Conservation (phyloP, 2,888 invertebrate genomes). For the Pseudolycoriella hygida region DNA sequence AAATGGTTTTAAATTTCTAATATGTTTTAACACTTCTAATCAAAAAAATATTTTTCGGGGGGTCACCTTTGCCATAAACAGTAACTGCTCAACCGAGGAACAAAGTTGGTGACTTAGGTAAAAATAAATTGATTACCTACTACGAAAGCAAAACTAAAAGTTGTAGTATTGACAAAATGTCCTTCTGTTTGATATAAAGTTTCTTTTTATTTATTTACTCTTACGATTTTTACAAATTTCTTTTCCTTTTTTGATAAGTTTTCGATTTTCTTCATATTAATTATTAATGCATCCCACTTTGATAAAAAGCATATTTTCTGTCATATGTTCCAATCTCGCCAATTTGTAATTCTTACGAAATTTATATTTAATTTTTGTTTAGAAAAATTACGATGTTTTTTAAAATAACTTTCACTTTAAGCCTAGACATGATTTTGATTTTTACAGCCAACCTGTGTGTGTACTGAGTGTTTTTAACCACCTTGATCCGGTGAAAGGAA, state of each 20-base stretch:
- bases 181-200: not conserved
- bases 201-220: not conserved
- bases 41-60: not conserved
- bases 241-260: not conserved
- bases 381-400: no score
- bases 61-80: conserved; percentile 16
- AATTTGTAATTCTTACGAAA: no score
- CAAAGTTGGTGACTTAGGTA: conserved; percentile 53
- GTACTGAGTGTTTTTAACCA: no score
- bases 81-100: conserved; percentile 53
- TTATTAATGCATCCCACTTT: no score
- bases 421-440: no score
- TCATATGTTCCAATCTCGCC: no score
- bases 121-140: conserved; percentile 19
- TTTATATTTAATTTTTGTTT: no score
- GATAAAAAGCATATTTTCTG: no score
- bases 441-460: no score
- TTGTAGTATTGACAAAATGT: not conserved
- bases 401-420: no score
- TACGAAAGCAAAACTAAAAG: not conserved
- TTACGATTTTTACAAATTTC: not conserved
- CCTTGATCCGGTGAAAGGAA: no score
- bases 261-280: not conserved
- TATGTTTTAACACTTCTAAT: not conserved
- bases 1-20: no score